Evolutionary conservation across 2,113 vertebrate genomes (phyloP).

Genomic region (Phyllostomus discolor): DNA sequence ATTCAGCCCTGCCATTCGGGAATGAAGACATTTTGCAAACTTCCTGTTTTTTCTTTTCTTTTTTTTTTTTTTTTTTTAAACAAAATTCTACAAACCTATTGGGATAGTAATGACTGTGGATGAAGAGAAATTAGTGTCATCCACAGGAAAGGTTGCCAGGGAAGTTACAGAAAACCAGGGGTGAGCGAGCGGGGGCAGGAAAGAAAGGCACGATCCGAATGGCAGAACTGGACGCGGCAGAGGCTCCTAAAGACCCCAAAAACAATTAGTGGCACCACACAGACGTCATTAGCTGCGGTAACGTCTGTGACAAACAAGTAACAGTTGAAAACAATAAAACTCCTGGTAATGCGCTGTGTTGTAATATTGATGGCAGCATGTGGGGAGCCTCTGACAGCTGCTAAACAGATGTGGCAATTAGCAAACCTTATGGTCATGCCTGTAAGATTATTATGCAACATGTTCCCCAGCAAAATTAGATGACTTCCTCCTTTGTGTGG

Average conservation of each 20-base stretch:
- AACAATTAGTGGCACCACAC: conserved; percentile 77
- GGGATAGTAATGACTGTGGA: not conserved
- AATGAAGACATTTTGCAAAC: conserved; percentile 45
- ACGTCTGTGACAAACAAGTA: conserved; percentile 84
- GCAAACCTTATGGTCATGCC: conserved; percentile 86
- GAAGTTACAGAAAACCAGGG: not conserved
- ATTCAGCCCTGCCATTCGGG: not conserved
- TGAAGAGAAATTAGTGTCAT: not conserved
- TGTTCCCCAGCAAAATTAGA: conserved; percentile 76
- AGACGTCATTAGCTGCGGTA: conserved; percentile 80
- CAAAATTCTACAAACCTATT: not conserved
- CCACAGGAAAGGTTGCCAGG: not conserved
- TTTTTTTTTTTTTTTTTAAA: not conserved
- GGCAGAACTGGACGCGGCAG: not conserved
- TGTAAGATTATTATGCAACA: conserved; percentile 80
- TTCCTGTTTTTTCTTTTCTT: not conserved
- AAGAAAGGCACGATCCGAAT: not conserved
- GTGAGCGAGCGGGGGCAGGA: not conserved
- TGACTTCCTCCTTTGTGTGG: conserved; percentile 70
- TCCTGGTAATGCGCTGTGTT: conserved; percentile 79
- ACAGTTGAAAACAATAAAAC: conserved; percentile 82
- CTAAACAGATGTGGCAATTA: conserved; percentile 90
- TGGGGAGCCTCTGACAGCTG: conserved; percentile 87
- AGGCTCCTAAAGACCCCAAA: not conserved
- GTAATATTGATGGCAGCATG: conserved; percentile 84